Evolutionary conservation across 1,140 invertebrate genomes (phyloP).

Genomic region (Oryctes rhinoceros): DNA sequence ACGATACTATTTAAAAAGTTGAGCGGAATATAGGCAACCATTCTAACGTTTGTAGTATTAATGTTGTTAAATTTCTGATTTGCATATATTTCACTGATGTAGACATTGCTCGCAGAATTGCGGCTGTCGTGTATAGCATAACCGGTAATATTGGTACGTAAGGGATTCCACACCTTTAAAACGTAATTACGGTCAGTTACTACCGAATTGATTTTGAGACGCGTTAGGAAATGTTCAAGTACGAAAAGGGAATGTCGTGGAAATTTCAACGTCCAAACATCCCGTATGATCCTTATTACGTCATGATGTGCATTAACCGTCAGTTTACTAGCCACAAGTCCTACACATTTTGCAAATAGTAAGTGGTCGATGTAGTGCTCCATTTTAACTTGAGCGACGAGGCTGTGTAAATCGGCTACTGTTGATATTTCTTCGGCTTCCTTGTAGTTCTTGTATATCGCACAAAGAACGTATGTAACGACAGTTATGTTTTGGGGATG

Average conservation of each 20-base stretch:
- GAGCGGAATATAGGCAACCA: background rate
- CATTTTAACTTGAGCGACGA: background rate
- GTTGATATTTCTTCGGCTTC: background rate
- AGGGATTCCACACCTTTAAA: background rate
- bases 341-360: conserved; percentile 6
- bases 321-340: background rate
- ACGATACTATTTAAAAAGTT: background rate
- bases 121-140: background rate
- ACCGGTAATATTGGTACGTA: background rate
- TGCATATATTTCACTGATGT: background rate
- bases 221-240: background rate
- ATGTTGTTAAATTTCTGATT: background rate
- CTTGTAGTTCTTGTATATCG: background rate
- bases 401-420: background rate
- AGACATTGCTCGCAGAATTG: background rate
- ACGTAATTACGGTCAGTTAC: background rate
- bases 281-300: background rate
- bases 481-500: background rate
- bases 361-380: background rate
- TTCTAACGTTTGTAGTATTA: background rate
- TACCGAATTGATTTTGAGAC: background rate
- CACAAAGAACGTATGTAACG: background rate
- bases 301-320: background rate
- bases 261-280: background rate
- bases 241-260: background rate